Conservation (phyloP, 2,888 invertebrate species). For the Caenorhabditis macrosperma region DNA sequence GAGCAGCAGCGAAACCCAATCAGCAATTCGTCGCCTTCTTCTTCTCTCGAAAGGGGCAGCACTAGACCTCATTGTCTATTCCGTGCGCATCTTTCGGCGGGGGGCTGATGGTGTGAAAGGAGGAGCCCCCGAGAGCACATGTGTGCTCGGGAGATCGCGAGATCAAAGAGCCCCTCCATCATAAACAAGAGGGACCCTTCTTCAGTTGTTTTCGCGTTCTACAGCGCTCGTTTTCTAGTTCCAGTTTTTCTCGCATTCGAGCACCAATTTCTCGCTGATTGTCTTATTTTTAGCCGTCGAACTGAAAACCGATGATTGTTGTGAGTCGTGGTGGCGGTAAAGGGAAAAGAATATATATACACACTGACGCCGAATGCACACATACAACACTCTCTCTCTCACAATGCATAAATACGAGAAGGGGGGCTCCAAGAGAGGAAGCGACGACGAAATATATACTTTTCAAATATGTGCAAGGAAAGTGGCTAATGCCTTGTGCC, state of each 20-base stretch:
- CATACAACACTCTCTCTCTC: slow-evolving; percentile 41
- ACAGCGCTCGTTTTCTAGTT: neutral
- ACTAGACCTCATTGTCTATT: slow-evolving; percentile 42
- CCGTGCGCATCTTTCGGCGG: slow-evolving; percentile 23
- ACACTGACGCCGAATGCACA: slow-evolving; percentile 45
- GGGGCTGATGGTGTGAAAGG: slow-evolving; percentile 42
- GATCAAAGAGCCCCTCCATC: slow-evolving; percentile 21
- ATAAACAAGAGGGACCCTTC: neutral
- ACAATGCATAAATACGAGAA: slow-evolving; percentile 51
- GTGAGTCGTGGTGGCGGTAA: slow-evolving; percentile 28
- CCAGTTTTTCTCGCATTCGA: neutral
- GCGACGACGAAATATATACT: slow-evolving; percentile 47
- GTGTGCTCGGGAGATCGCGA: slow-evolving; percentile 18
- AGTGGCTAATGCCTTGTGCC: neutral
- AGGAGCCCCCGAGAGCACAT: slow-evolving; percentile 20
- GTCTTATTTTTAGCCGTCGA: slow-evolving; percentile 27
- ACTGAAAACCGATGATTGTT: slow-evolving; percentile 19
- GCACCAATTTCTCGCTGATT: neutral
- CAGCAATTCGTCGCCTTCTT: neutral
- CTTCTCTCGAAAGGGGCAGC: neutral
- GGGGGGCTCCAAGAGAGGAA: slow-evolving; percentile 37
- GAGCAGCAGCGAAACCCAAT: neutral
- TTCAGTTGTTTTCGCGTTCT: slow-evolving; percentile 8
- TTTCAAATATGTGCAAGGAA: slow-evolving; percentile 36
- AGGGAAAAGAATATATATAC: slow-evolving; percentile 43